Base-by-base conservation (phyloP, 2,797 vertebrate species). In the Danio tinwini region DNA sequence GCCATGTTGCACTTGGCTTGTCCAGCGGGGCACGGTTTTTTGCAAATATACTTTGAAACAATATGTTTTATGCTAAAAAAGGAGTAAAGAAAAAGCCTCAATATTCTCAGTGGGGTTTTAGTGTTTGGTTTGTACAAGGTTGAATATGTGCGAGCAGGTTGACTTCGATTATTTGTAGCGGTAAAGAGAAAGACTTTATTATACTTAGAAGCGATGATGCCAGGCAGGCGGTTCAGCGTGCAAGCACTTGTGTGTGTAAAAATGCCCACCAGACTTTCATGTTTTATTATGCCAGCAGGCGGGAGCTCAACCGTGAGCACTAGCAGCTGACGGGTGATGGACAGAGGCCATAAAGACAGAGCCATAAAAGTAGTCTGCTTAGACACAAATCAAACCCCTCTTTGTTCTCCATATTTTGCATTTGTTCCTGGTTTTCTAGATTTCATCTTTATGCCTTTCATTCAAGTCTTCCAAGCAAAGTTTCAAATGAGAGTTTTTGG, bases 251-350 rank as follows among this genome's bases (percentile, higher is more conserved):
- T 67, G 69, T 74, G 65, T 62, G 39, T 82, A 80, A 80, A 85
- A 82, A 86, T 68, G 77, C 74, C 70, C 67, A 85, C 78, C 58
- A 83, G 75, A 74, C 88, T 88, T 90, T 91, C 75, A 88, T 88
- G 84, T 89, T 91, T 91, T 91, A 90, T 50, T 84, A 87, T 79
- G 81, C 72, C 67, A 84, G 76, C 88, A 11, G 86, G 87, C 83
- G 85, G 88, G 86, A 87, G 53, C 81, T 84, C 86, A 83, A 89
- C 80, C 83, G 82, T 76, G 73, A 88, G 75, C 85, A 40, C 78
- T 88, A 74, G 49, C 8, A 76, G 83, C 75, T 82, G 74, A 88
- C 7, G 88, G 87, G 82, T 89, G 88, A 92, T 85, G 69, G 89
- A 89, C 89, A 90, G 87, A 84, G 7, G 63, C 86, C 56, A 10